Base-by-base conservation (phyloP, 2,888 invertebrate genomes). In the Ischnura elegans region DNA sequence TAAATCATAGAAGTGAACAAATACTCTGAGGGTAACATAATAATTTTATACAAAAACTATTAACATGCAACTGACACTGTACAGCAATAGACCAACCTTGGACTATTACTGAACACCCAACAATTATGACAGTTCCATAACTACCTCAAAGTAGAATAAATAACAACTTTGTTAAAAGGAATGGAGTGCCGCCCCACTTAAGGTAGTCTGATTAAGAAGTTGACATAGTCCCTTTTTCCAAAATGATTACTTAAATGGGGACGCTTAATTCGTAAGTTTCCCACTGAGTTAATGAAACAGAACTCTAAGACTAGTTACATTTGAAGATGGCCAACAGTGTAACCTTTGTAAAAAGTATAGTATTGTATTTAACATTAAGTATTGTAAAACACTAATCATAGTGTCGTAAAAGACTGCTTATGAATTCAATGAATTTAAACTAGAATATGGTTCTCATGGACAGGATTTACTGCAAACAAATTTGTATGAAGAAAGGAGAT, bases 111-210 rank as follows among this genome's bases (percentile, higher is more conserved):
- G 76, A 36, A 36, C 36, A 16, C 3, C 76, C 76, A 36, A 76
- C 29, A 76, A 76, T 36, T 13, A 36, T 76, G 76, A 76, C 36
- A 76, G 76, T 76, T 76, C 76, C 0, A 36, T 76, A 36, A 76
- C 76, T 76, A 76, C 76, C 76, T 36, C 76, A 76, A 76, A 76
- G 36, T 76, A 76, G 36, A 76, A 76, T 76, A 76, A 76, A 76
- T 76, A 76, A 76, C 76, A 76, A 76, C 66, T 76, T 29, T 10
- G 29, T 36, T 36, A 76, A 76, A 76, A 76, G 76, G 76, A 76
- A 76, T 76, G 76, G 76, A 36, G 76, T 76, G 76, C 36, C 36
- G 29, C 16, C 36, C 36, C 36, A 76, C 36, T 36, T 36, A 29
- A 76, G 36, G 76, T 36, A 36, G 76, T 76, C 76, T 76, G 76